Percentiles rank a stretch among this genome's conserved stretches.
Evolutionary conservation across 2,797 vertebrate genomes (phyloP).

Genomic region (Microchirus variegatus): DNA sequence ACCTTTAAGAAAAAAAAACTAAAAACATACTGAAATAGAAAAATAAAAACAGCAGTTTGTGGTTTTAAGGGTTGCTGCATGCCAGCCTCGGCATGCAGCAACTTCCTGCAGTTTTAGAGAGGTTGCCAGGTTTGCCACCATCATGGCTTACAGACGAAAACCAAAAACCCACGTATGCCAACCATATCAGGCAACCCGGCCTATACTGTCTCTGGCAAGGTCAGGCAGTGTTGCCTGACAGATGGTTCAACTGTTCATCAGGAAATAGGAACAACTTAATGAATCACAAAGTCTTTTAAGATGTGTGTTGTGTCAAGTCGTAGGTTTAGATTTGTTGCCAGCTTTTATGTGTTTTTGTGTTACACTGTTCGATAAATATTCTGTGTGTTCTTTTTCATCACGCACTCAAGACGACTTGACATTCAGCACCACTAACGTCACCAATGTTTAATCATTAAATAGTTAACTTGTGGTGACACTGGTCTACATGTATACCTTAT

Average conservation of each 20-base stretch:
- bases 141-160: not conserved
- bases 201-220: not conserved
- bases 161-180: not conserved
- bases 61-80: slow-evolving; percentile 6
- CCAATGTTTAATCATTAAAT: too few species aligned
- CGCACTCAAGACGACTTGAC: too few species aligned
- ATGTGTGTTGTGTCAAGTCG: too few species aligned
- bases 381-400: too few species aligned
- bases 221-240: not conserved
- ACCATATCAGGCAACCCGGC: not conserved
- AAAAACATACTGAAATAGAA: not conserved
- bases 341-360: too few species aligned
- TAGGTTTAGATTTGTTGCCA: too few species aligned
- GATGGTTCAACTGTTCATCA: not conserved
- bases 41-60: slow-evolving; percentile 6
- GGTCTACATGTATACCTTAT: too few species aligned
- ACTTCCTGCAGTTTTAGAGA: not conserved
- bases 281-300: too few species aligned
- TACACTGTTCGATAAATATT: too few species aligned
- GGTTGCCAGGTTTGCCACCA: slow-evolving; percentile 7
- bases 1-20: not conserved
- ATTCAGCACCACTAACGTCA: too few species aligned
- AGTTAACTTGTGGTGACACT: too few species aligned
- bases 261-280: too few species aligned
- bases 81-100: not conserved